Percentiles rank a stretch among this genome's conserved stretches.
Conservation (phyloP, 1,140 invertebrate species). For the Bombus picipes region DNA sequence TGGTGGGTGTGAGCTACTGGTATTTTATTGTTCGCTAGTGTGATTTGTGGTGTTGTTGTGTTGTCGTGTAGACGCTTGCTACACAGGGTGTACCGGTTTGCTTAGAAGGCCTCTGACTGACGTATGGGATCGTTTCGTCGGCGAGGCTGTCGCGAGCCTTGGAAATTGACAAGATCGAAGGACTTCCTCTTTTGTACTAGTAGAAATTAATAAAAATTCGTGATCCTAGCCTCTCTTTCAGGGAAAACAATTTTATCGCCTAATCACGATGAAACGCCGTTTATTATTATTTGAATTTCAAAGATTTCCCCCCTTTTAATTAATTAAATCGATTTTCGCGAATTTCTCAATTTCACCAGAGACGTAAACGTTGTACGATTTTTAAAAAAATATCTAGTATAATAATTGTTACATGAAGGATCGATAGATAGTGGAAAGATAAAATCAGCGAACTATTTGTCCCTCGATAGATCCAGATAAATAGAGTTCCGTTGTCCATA, state of each 20-base stretch:
- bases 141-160: background rate
- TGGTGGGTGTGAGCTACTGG: slow-evolving; percentile 71
- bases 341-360: no score
- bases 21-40: slow-evolving; percentile 69
- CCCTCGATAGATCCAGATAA: background rate
- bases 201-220: no score
- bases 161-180: slow-evolving; percentile 19
- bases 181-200: background rate
- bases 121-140: slow-evolving; percentile 38
- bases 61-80: slow-evolving; percentile 59
- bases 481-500: background rate
- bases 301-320: background rate
- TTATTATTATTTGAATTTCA: no score
- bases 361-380: no score
- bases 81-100: slow-evolving; percentile 46
- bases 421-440: no score
- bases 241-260: background rate
- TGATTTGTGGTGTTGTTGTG: slow-evolving; percentile 68
- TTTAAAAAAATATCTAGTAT: no score
- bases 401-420: no score
- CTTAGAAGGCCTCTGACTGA: slow-evolving; percentile 52
- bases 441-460: background rate
- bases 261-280: no score
- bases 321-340: no score
- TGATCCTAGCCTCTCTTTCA: background rate